These are phyloP conservation scores for Exocentrus adspersus DNA, from an alignment of 2,888 invertebrate species.

Conservation along the genomic window DNA sequence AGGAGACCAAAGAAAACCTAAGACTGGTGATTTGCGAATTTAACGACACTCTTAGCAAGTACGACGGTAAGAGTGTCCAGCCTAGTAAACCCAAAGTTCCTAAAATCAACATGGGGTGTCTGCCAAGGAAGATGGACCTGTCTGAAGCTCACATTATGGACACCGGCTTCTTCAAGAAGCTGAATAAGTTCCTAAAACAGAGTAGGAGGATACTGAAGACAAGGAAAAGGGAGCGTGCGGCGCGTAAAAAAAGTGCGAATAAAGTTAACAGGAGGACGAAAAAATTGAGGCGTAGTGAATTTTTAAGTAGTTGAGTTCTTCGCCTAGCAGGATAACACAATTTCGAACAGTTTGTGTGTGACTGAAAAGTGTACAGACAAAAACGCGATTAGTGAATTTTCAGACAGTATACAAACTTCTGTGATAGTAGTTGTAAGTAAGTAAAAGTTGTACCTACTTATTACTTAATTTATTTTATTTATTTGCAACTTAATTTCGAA, in stretches of 20 bases:
- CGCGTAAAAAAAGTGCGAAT: constrained; percentile 8
- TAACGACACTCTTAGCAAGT: constrained; percentile 66
- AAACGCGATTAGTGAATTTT: not conserved
- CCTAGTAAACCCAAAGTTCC: constrained; percentile 59
- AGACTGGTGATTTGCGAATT: constrained; percentile 68
- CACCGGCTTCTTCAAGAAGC: constrained; percentile 70
- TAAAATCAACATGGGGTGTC: constrained; percentile 58
- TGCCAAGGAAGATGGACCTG: constrained; percentile 60
- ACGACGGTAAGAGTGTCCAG: constrained; percentile 56
- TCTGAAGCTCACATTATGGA: constrained; percentile 70
- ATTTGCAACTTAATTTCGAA: constrained; percentile 32
- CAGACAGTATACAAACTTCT: not conserved
- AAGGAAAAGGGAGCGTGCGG: constrained; percentile 24
- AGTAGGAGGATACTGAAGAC: constrained; percentile 47
- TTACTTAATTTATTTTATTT: constrained; percentile 26
- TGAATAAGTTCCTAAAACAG: constrained; percentile 66
- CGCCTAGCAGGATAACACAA: not conserved
- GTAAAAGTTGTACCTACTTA: too few species aligned
- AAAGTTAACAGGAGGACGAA: constrained; percentile 25
- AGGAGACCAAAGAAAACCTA: constrained; percentile 62
- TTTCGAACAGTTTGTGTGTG: not conserved
- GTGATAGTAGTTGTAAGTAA: constrained; percentile 20
- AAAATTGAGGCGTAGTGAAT: constrained; percentile 16
- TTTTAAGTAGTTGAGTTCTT: not conserved
- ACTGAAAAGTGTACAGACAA: not conserved